Evolutionary conservation across 2,888 invertebrate species (phyloP).

Genomic region (Ypsolopha sequella): DNA sequence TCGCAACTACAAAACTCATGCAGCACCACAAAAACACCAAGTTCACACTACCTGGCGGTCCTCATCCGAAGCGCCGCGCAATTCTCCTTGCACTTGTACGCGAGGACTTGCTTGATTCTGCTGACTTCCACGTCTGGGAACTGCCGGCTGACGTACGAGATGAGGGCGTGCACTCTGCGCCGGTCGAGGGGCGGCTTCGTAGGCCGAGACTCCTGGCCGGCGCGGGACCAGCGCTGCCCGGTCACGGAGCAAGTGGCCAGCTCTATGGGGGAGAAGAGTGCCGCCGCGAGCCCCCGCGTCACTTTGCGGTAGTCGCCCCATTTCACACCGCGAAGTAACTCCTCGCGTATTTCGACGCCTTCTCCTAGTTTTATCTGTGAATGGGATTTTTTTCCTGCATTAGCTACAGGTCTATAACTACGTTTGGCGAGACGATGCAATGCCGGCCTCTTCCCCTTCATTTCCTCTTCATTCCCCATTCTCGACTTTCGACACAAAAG

Average conservation of each 20-base stretch:
- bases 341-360: conserved; percentile 80
- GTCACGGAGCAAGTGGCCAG: conserved; percentile 82
- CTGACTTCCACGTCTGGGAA: conserved; percentile 82
- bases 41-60: conserved; percentile 71
- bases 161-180: conserved; percentile 80
- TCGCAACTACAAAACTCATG: too few relatives aligned
- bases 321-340: conserved; percentile 77
- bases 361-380: conserved; percentile 78
- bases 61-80: conserved; percentile 81
- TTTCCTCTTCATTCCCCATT: too few relatives aligned
- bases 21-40: neutral
- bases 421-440: too few relatives aligned
- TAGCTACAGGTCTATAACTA: too few relatives aligned
- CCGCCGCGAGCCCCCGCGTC: conserved; percentile 80
- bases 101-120: conserved; percentile 81
- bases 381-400: neutral
- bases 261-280: conserved; percentile 79
- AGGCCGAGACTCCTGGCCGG: conserved; percentile 79
- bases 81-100: conserved; percentile 84
- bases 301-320: conserved; percentile 82
- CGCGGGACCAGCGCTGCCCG: conserved; percentile 81
- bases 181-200: conserved; percentile 81
- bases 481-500: too few relatives aligned
- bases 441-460: too few relatives aligned
- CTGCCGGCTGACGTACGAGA: conserved; percentile 79